Percentiles rank a stretch among this genome's conserved stretches.
These are phyloP conservation scores for Antechinus stuartii DNA, from an alignment of 2,113 vertebrate species.

Conservation along the genomic window DNA sequence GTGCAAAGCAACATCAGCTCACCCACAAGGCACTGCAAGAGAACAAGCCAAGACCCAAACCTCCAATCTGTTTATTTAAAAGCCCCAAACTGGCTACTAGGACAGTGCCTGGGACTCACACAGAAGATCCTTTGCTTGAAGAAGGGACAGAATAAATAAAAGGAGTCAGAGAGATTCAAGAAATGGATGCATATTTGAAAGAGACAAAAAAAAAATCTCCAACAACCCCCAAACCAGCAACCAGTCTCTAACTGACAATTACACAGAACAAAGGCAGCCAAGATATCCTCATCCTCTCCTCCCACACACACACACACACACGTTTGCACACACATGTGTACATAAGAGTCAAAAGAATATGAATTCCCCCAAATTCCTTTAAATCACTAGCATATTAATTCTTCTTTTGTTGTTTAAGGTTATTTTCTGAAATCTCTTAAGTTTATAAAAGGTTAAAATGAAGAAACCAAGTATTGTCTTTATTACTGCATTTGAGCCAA, in stretches of 20 bases:
- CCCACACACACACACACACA: too few species aligned
- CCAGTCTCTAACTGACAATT: not conserved
- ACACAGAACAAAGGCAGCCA: not conserved
- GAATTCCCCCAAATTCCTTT: not conserved
- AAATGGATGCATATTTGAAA: not conserved
- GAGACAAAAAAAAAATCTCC: not conserved
- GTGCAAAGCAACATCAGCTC: not conserved
- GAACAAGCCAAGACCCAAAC: not conserved
- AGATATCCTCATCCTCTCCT: too few species aligned
- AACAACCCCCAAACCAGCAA: not conserved
- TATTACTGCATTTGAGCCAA: not conserved
- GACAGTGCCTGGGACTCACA: not conserved
- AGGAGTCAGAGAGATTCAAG: not conserved
- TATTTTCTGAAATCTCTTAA: constrained; percentile 6
- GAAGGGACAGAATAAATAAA: not conserved
- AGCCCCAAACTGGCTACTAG: not conserved
- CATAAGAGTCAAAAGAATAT: not conserved
- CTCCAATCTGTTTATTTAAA: not conserved
- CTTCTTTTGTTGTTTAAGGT: not conserved
- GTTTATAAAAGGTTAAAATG: constrained; percentile 14
- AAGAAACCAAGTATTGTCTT: not conserved
- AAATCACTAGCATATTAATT: not conserved
- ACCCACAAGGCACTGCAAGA: not conserved
- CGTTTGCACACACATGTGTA: too few species aligned
- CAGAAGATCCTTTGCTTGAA: not conserved